A percentile compares a stretch with the other conserved stretches of the same genome.
Conservation (phyloP, 1,140 invertebrate species). For the Drosophila tristis region DNA sequence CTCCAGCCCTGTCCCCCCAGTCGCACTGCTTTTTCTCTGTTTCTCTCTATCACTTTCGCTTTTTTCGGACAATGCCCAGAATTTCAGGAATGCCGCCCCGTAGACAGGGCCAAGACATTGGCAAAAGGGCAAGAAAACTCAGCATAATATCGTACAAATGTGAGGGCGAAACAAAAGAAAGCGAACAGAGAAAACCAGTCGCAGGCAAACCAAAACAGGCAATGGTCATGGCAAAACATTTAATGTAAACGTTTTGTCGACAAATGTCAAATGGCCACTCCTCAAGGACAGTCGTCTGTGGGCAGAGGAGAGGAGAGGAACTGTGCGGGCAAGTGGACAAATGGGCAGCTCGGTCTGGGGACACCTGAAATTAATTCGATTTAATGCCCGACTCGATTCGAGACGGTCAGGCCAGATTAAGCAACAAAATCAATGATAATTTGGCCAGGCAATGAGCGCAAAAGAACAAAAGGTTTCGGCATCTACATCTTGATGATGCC, state of each 20-base stretch:
- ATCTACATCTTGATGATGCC: not conserved
- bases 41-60: slow-evolving; percentile 45
- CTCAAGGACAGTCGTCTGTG: slow-evolving; percentile 9
- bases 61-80: slow-evolving; percentile 60
- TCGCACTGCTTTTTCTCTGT: slow-evolving; percentile 6
- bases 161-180: slow-evolving; percentile 23
- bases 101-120: slow-evolving; percentile 54
- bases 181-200: slow-evolving; percentile 13
- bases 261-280: slow-evolving; percentile 80
- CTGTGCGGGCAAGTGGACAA: not conserved
- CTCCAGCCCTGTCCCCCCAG: slow-evolving; percentile 38
- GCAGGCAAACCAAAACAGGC: slow-evolving; percentile 40
- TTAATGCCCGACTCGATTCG: slow-evolving; percentile 58
- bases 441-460: slow-evolving; percentile 50
- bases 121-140: slow-evolving; percentile 20
- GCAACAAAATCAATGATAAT: slow-evolving; percentile 76
- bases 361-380: slow-evolving; percentile 77
- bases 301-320: no score
- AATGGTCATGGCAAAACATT: slow-evolving; percentile 76
- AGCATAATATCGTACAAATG: slow-evolving; percentile 28
- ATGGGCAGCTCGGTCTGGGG: slow-evolving; percentile 2
- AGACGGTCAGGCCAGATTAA: slow-evolving; percentile 56
- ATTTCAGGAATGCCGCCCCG: slow-evolving; percentile 71
- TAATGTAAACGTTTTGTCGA: slow-evolving; percentile 83
- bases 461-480: slow-evolving; percentile 43